phyloP scores from a whole-genome alignment of 1,140 invertebrate species.

The Drosophila baimaii region DNA sequence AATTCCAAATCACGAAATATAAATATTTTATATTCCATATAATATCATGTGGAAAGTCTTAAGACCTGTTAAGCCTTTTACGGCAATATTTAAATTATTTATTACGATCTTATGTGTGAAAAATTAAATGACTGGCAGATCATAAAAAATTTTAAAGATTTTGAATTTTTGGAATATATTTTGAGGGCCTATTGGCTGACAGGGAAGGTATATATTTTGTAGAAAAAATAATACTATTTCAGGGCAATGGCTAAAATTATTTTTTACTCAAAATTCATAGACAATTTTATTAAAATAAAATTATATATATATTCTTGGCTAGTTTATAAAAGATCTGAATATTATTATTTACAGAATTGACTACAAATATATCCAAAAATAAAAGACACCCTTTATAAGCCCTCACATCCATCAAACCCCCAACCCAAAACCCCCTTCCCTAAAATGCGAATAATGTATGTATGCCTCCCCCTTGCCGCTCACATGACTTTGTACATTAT shows the following conservation, averaged over 20 bases:
- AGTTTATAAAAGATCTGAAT: not conserved
- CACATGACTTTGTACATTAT: conserved; percentile 41
- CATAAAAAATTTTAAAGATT: not conserved
- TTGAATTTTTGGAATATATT: no score
- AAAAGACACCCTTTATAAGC: conserved; percentile 1
- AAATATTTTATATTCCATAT: conserved; percentile 32
- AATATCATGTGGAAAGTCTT: conserved; percentile 29
- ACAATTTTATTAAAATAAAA: no score
- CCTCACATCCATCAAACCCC: conserved; percentile 17
- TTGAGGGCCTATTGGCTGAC: no score
- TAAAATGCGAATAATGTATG: conserved; percentile 23
- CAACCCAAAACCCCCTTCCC: not conserved
- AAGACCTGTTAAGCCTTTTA: conserved; percentile 35
- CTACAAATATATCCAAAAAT: not conserved
- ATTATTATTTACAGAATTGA: not conserved
- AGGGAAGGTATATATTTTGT: no score
- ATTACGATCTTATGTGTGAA: not conserved
- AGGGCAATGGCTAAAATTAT: no score
- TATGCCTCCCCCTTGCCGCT: conserved; percentile 24
- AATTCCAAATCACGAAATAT: conserved; percentile 25
- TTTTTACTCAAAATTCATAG: no score
- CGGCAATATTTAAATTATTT: conserved; percentile 28
- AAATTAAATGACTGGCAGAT: not conserved
- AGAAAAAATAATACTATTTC: no score
- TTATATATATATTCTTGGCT: no score